Conservation (phyloP, 2,888 invertebrate species). For the Mimas tiliae region DNA sequence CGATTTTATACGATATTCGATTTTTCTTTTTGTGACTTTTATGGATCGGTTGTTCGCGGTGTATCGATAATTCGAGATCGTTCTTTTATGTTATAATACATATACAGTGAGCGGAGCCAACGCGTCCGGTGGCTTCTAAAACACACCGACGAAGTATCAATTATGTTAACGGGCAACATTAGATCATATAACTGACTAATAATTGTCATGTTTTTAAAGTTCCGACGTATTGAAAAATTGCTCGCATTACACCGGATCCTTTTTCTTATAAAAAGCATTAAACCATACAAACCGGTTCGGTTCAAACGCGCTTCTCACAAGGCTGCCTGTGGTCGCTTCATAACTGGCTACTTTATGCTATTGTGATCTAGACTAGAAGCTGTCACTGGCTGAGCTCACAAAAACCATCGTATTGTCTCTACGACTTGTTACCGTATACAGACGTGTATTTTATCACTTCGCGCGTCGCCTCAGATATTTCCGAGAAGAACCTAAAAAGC, state of each 20-base stretch:
- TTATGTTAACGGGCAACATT: constrained; percentile 22
- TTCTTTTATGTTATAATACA: constrained; percentile 66
- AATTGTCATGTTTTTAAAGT: constrained; percentile 41
- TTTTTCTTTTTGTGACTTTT: constrained; percentile 80
- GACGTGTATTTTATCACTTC: constrained; percentile 68
- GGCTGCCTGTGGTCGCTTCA: constrained; percentile 61
- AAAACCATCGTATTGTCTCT: constrained; percentile 77
- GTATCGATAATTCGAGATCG: constrained; percentile 79
- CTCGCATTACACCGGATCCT: constrained; percentile 56
- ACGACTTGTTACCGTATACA: constrained; percentile 66
- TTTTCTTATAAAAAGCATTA: constrained; percentile 73
- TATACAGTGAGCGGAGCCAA: constrained; percentile 42
- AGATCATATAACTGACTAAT: constrained; percentile 27
- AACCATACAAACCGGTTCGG: constrained; percentile 69
- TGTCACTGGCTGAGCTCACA: constrained; percentile 59
- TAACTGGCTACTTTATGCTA: constrained; percentile 81
- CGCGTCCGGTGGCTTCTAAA: constrained; percentile 28
- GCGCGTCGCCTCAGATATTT: constrained; percentile 59
- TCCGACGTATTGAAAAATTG: constrained; percentile 53
- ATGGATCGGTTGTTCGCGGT: constrained; percentile 79
- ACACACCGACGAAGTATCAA: not conserved
- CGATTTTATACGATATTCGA: constrained; percentile 80
- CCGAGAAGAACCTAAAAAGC: constrained; percentile 57
- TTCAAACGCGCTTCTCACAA: constrained; percentile 69
- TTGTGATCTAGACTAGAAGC: constrained; percentile 80